A percentile compares a stretch with the other conserved stretches of the same genome.
Conservation (phyloP, 2,888 invertebrate genomes). For the Dolomedes plantarius region DNA sequence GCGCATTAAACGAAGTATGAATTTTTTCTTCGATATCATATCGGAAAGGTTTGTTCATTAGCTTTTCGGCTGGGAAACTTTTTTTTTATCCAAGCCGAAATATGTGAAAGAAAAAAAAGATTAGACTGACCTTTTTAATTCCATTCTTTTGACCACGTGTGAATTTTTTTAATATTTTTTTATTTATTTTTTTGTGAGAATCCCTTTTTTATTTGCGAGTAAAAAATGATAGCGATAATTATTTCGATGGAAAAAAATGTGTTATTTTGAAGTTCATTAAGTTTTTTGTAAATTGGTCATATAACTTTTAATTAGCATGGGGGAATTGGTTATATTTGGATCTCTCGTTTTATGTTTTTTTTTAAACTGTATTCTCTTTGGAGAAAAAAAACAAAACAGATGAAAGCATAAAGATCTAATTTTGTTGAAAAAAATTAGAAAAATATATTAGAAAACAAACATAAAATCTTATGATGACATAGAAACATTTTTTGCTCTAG, state of each 20-base stretch:
- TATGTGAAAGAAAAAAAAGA: conserved; percentile 32
- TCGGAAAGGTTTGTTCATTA: conserved; percentile 67
- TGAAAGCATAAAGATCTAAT: no score
- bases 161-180: background rate
- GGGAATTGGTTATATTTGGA: background rate
- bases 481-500: no score
- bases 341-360: no score
- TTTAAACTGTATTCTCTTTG: no score
- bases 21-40: conserved; percentile 59
- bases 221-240: conserved; percentile 9
- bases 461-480: no score
- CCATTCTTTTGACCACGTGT: conserved; percentile 35
- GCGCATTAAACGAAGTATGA: conserved; percentile 68
- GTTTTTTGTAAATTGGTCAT: conserved; percentile 2
- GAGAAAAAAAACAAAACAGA: no score
- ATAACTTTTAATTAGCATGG: background rate
- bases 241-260: background rate
- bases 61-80: conserved; percentile 28
- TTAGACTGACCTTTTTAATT: conserved; percentile 63
- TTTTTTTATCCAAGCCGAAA: conserved; percentile 19
- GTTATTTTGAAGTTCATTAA: conserved; percentile 16
- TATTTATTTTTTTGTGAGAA: no score
- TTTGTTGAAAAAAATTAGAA: no score
- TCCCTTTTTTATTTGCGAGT: background rate
- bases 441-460: no score